phyloP scores from a whole-genome alignment of 2,797 vertebrate genomes.

The Sebastes glaucus region DNA sequence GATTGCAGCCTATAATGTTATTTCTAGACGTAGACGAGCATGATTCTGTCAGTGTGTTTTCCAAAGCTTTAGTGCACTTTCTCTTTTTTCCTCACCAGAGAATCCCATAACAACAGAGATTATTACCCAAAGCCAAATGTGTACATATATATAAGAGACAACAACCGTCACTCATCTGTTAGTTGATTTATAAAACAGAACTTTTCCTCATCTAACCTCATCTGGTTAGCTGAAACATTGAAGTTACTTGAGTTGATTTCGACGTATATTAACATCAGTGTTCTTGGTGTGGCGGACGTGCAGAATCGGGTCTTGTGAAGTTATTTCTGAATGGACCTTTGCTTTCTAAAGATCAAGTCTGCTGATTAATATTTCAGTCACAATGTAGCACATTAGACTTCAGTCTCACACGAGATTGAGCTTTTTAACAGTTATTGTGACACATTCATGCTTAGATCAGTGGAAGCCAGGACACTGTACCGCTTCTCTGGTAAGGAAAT shows the following conservation, averaged over 20 bases:
- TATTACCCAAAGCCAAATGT: slow-evolving; percentile 89
- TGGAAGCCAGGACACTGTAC: slow-evolving; percentile 30
- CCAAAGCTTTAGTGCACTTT: slow-evolving; percentile 74
- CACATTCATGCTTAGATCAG: slow-evolving; percentile 34
- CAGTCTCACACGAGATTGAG: slow-evolving; percentile 54
- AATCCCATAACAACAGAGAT: slow-evolving; percentile 82
- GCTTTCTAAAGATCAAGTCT: slow-evolving; percentile 37
- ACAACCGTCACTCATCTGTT: slow-evolving; percentile 76
- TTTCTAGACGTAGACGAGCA: slow-evolving; percentile 72
- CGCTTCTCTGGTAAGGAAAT: slow-evolving; percentile 36
- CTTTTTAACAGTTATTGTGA: slow-evolving; percentile 27
- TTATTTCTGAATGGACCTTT: slow-evolving; percentile 53
- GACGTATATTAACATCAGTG: slow-evolving; percentile 49
- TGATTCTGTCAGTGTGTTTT: slow-evolving; percentile 71
- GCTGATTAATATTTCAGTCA: slow-evolving; percentile 7
- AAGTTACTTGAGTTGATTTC: slow-evolving; percentile 38
- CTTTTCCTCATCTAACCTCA: slow-evolving; percentile 77
- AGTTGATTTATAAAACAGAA: slow-evolving; percentile 79
- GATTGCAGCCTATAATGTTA: slow-evolving; percentile 58
- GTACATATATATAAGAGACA: slow-evolving; percentile 74
- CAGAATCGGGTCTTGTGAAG: slow-evolving; percentile 49
- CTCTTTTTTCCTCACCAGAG: slow-evolving; percentile 79
- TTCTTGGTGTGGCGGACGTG: slow-evolving; percentile 25
- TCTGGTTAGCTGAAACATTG: slow-evolving; percentile 75
- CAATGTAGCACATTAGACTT: slow-evolving; percentile 26